Percentiles rank a stretch among this genome's conserved stretches.
These are phyloP conservation scores for Columba livia DNA, from an alignment of 2,113 vertebrate genomes.

Conservation along the genomic window DNA sequence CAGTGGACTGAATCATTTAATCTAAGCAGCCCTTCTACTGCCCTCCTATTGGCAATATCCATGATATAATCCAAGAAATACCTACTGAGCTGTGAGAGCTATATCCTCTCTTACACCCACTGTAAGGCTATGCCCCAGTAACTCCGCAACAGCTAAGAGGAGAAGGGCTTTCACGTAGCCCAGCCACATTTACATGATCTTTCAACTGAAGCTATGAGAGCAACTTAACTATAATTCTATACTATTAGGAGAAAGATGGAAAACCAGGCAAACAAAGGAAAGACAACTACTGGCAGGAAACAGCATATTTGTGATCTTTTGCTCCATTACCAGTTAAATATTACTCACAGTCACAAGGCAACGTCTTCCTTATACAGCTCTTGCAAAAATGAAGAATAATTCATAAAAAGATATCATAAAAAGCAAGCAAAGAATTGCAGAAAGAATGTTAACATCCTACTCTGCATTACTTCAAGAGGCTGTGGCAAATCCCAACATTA, in stretches of 20 bases:
- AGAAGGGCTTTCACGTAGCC: not conserved
- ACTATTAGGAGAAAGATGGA: not conserved
- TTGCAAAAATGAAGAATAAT: not conserved
- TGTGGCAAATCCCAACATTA: not conserved
- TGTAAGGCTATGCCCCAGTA: not conserved
- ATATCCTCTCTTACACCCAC: slow-evolving; percentile 4
- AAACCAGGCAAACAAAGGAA: not conserved
- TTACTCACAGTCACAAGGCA: not conserved
- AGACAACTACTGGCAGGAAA: not conserved
- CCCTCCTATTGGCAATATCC: slow-evolving; percentile 32
- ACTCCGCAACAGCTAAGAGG: not conserved
- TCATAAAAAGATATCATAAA: not conserved
- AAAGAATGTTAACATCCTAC: not conserved
- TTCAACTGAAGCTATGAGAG: slow-evolving; percentile 14
- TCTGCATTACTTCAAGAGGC: not conserved
- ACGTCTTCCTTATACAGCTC: not conserved
- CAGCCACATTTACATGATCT: slow-evolving; percentile 40
- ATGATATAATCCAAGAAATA: slow-evolving; percentile 51
- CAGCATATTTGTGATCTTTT: not conserved
- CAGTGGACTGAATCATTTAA: slow-evolving; percentile 25
- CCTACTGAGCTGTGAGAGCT: slow-evolving; percentile 34
- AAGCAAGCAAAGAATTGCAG: not conserved
- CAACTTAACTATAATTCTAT: not conserved
- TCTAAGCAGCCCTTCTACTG: slow-evolving; percentile 21
- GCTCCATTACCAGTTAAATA: not conserved